These are phyloP conservation scores for Sebastes oblongus DNA, from an alignment of 2,797 vertebrate species.

Conservation along the genomic window DNA sequence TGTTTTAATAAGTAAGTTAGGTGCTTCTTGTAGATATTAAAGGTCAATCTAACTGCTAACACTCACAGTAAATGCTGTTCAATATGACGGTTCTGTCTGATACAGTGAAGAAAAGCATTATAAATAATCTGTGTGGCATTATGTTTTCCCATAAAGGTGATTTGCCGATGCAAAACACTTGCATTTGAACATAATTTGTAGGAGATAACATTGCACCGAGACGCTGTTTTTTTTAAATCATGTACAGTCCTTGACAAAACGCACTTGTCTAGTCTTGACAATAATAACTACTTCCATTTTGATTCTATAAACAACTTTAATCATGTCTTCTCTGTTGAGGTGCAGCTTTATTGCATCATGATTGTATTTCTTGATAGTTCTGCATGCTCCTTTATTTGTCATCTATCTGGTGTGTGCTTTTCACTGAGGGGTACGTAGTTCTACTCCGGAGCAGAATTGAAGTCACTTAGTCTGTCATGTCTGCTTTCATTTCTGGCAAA, in stretches of 20 bases:
- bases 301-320: constrained; percentile 63
- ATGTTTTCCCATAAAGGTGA: constrained; percentile 10
- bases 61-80: neutral
- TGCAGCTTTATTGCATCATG: constrained; percentile 70
- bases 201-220: neutral
- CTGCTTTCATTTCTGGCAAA: constrained; percentile 79
- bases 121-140: neutral
- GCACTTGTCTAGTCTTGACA: neutral
- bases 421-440: constrained; percentile 47
- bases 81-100: neutral
- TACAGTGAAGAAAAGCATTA: neutral
- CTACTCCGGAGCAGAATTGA: constrained; percentile 64
- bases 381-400: constrained; percentile 63
- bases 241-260: neutral
- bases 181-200: constrained; percentile 7
- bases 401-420: constrained; percentile 59
- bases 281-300: constrained; percentile 47
- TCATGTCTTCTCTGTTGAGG: constrained; percentile 54
- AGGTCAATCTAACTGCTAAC: neutral
- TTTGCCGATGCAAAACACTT: constrained; percentile 6
- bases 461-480: constrained; percentile 79
- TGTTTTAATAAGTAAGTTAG: neutral
- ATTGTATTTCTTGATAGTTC: constrained; percentile 73
- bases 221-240: constrained; percentile 5
- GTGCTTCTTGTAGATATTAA: neutral